Conservation (phyloP, 2,797 vertebrate species). For the Sciaenops ocellatus region DNA sequence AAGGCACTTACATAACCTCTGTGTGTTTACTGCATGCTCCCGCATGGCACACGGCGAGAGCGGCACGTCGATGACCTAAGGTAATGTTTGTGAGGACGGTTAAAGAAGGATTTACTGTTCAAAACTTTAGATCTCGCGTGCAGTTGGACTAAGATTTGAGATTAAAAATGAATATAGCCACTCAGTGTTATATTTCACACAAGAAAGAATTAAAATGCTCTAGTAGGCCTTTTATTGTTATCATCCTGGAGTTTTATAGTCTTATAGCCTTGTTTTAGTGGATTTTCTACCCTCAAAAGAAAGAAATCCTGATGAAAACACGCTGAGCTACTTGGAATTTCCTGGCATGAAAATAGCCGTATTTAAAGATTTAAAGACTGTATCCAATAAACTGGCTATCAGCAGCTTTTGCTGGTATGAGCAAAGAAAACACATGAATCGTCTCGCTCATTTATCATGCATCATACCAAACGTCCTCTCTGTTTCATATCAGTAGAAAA, state of each 20-base stretch:
- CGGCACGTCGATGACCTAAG: constrained; percentile 47
- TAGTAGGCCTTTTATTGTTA: constrained; percentile 7
- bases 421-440: constrained; percentile 46
- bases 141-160: constrained; percentile 18
- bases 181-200: neutral
- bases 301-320: constrained; percentile 72
- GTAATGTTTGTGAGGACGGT: constrained; percentile 48
- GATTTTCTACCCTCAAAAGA: constrained; percentile 62
- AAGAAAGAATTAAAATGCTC: constrained; percentile 6
- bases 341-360: constrained; percentile 60
- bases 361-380: constrained; percentile 56
- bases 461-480: constrained; percentile 8
- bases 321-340: constrained; percentile 66
- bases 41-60: constrained; percentile 28
- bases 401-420: constrained; percentile 27
- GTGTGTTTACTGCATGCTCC: constrained; percentile 67
- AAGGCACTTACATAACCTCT: constrained; percentile 68
- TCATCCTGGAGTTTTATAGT: constrained; percentile 35
- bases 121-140: constrained; percentile 12
- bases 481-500: constrained; percentile 14
- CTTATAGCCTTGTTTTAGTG: constrained; percentile 25
- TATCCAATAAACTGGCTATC: constrained; percentile 48
- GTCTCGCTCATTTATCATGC: constrained; percentile 29
- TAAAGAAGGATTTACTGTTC: constrained; percentile 51
- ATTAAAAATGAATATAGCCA: neutral